Percentiles rank a stretch among this genome's conserved stretches.
Evolutionary conservation across 2,888 invertebrate genomes (phyloP).

Genomic region (Cephus nigrinus): DNA sequence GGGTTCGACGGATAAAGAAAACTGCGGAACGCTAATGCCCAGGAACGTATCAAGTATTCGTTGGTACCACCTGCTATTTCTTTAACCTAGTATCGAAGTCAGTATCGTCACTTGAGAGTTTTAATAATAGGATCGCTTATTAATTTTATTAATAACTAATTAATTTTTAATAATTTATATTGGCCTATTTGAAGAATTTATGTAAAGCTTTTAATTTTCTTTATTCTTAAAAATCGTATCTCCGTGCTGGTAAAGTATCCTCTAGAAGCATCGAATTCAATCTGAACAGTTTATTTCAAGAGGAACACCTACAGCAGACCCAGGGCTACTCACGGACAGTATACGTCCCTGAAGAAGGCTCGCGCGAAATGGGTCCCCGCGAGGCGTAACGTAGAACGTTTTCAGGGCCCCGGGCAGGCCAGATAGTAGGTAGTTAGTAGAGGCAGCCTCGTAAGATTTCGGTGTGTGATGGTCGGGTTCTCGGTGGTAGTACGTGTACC

Average conservation of each 20-base stretch:
- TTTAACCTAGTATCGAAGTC: constrained; percentile 5
- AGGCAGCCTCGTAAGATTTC: constrained; percentile 59
- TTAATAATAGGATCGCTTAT: background rate
- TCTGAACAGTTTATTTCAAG: background rate
- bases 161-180: background rate
- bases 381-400: constrained; percentile 61
- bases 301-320: background rate
- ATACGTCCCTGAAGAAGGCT: constrained; percentile 40
- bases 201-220: background rate
- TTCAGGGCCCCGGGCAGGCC: constrained; percentile 61
- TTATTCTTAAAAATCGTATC: background rate
- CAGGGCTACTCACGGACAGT: background rate
- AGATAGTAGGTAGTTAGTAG: constrained; percentile 62
- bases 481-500: background rate
- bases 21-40: constrained; percentile 12
- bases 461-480: constrained; percentile 50
- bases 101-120: background rate
- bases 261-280: background rate
- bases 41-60: background rate
- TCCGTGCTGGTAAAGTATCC: background rate
- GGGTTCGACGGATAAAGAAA: constrained; percentile 43
- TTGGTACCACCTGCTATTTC: constrained; percentile 8
- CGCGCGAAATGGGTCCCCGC: constrained; percentile 63
- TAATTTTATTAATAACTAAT: background rate
- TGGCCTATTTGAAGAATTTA: background rate